Evolutionary conservation across 2,113 vertebrate species (phyloP).

Genomic region (Sceloporus undulatus): DNA sequence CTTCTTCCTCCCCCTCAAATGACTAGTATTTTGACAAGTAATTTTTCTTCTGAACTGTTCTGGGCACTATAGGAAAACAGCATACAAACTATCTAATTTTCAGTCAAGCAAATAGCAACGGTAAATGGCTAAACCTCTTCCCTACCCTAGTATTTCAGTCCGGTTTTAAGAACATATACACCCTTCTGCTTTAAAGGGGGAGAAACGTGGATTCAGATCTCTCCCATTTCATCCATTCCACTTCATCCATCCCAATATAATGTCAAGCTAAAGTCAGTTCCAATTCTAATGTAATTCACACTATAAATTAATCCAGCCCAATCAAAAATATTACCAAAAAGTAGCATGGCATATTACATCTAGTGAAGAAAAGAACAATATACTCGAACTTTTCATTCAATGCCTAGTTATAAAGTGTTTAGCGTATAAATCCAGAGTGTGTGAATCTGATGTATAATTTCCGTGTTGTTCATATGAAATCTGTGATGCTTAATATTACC

Average conservation of each 20-base stretch:
- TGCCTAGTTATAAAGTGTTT: not conserved
- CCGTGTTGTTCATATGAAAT: not conserved
- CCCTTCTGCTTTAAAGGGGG: not conserved
- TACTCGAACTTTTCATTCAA: not conserved
- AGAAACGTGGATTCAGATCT: not conserved
- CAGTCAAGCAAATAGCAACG: not conserved
- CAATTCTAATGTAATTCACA: not conserved
- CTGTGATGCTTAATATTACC: not conserved
- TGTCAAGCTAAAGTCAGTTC: not conserved
- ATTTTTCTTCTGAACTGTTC: not conserved
- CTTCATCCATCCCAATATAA: no score
- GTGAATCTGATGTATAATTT: not conserved
- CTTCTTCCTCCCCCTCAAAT: not conserved
- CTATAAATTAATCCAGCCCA: not conserved
- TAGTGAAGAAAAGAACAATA: not conserved
- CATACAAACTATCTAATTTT: not conserved
- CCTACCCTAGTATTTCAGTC: not conserved
- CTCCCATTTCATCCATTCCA: no score
- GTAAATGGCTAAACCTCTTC: not conserved
- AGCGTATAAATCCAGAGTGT: not conserved
- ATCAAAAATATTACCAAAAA: not conserved
- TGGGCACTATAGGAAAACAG: not conserved
- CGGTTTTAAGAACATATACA: no score
- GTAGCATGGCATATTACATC: no score
- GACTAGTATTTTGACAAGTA: not conserved